Evolutionary conservation across 2,797 vertebrate genomes (phyloP).

Genomic region (Rhynchotus rufescens): DNA sequence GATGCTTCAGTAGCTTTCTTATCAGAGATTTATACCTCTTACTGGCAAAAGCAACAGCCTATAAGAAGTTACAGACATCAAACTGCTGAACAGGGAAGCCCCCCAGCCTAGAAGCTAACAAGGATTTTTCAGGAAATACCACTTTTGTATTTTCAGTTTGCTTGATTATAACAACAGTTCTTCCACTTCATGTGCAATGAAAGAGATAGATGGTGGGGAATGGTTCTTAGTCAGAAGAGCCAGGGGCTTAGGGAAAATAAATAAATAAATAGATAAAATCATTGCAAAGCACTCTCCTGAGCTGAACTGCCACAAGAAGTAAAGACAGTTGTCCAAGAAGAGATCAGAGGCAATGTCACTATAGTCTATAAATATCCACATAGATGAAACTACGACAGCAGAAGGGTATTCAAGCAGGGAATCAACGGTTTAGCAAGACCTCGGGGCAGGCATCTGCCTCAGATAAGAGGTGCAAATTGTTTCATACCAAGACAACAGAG

Average conservation of each 20-base stretch:
- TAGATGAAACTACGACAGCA: constrained; percentile 24
- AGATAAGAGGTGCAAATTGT: neutral
- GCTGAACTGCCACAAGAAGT: neutral
- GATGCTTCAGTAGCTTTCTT: neutral
- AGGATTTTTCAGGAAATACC: constrained; percentile 45
- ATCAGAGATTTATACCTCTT: neutral
- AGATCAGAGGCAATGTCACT: constrained; percentile 36
- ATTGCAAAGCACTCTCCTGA: constrained; percentile 16
- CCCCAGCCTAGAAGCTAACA: neutral
- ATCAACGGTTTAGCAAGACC: neutral
- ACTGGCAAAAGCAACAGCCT: neutral
- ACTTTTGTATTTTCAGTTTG: neutral
- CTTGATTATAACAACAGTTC: constrained; percentile 28
- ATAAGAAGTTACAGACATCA: neutral
- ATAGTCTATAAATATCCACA: constrained; percentile 48
- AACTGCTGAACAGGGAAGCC: neutral
- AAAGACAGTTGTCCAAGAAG: neutral
- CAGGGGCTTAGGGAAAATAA: neutral
- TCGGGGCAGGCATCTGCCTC: neutral
- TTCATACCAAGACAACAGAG: neutral
- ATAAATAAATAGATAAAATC: neutral
- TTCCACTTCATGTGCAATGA: constrained; percentile 27
- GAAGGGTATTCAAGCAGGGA: constrained; percentile 18
- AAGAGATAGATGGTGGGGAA: neutral
- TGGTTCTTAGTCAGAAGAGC: constrained; percentile 23